Conservation (phyloP, 2,113 vertebrate genomes). For the Globicephala melas region DNA sequence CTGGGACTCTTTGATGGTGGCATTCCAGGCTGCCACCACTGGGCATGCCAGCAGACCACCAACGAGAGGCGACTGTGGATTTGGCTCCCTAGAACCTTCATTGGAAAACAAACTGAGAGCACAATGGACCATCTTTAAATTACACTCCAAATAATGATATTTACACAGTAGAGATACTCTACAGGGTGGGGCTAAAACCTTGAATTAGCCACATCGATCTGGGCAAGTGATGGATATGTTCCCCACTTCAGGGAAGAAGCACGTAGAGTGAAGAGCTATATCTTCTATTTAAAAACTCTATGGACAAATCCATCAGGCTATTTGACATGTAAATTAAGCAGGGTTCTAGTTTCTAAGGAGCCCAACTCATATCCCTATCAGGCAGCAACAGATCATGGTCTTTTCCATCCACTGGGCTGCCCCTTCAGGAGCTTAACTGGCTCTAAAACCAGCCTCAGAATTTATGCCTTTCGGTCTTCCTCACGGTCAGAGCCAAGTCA, state of each 20-base stretch:
- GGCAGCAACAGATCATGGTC: slow-evolving; percentile 71
- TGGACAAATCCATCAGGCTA: slow-evolving; percentile 71
- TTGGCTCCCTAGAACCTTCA: background rate
- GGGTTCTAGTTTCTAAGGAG: slow-evolving; percentile 72
- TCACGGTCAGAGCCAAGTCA: background rate
- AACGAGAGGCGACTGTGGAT: background rate
- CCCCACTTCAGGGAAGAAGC: slow-evolving; percentile 38
- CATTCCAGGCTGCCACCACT: accelerated
- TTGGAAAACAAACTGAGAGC: background rate
- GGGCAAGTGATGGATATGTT: background rate
- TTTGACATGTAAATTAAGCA: slow-evolving; percentile 79
- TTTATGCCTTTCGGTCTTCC: background rate
- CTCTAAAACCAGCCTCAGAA: slow-evolving; percentile 21
- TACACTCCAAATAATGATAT: slow-evolving; percentile 20
- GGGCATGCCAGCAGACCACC: background rate
- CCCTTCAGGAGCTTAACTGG: slow-evolving; percentile 56
- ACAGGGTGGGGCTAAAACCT: background rate
- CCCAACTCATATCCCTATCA: slow-evolving; percentile 64
- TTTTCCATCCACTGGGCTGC: background rate
- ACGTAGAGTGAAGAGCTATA: slow-evolving; percentile 59
- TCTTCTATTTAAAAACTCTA: slow-evolving; percentile 70
- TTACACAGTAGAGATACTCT: background rate
- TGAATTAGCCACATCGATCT: background rate
- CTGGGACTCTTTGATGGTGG: too few species aligned
- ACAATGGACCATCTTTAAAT: background rate